Evolutionary conservation across 2,113 vertebrate genomes (phyloP), one percentile per base, ranked within the genome.

Genomic region (Litocranius walleri): DNA sequence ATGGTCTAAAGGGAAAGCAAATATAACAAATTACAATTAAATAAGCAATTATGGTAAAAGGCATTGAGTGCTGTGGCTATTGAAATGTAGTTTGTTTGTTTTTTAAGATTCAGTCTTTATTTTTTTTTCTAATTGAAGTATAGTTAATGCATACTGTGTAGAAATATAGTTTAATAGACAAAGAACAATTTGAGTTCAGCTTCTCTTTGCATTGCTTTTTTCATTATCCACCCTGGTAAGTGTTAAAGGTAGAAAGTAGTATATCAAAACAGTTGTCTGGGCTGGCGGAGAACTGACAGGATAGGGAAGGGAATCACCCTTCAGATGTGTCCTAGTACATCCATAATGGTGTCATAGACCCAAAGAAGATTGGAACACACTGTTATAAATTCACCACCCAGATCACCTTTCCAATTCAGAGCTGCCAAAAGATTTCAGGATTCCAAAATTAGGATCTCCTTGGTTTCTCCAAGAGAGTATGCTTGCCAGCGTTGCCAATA

Each of bases 331-430:
- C 86, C 81, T 86, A 27, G 89, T 54, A 40, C 5, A 2, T 88
- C 89, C 83, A 96, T 36, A 77, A 89, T 57, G 30, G 43, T 97
- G 89, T 96, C 89, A 82, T 29, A 86, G 91, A 91, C 67, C 71
- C 56, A 91, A 84, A 93, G 92, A 86, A 82, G 92, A 71, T 64
- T 62, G 83, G 36, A 86, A 93, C 74, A 91, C 78, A 62, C 36
- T 30, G 88, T 74, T 80, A 43, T 7, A 62, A 74, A 36, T 21
- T 94, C 64, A 71, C 21, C 48, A 88, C 29, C n/a, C 40, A 86
- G 56, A 62, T 96, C 87, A 92, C 85, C 57, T 96, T 96, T 91
- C 96, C 90, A 86, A 87, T 59, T 91, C 45, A 92, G 67, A 95
- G 86, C 74, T 95, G 97, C 85, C 54, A 64, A 88, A 96, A 80